Evolutionary conservation across 2,113 vertebrate genomes (phyloP), one percentile per base, ranked within the genome.

Genomic region (Girardinichthys multiradiatus): DNA sequence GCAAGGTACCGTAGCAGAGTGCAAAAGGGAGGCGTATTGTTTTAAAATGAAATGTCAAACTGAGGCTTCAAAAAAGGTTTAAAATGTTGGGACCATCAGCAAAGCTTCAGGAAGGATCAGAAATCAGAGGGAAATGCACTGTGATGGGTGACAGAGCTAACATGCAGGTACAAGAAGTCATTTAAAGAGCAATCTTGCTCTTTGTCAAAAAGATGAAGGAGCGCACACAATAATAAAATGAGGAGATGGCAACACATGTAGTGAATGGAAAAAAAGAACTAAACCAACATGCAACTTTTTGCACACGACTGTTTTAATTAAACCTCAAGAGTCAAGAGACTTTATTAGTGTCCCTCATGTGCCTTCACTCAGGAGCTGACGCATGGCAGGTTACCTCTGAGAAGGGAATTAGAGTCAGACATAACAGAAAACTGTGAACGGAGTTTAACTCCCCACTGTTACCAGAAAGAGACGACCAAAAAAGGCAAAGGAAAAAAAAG

Each of bases 11-110:
- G n/a, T 68, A 82, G 54, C 80, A 1, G 72, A 86, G 87, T 63
- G 21, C 48, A 57, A 77, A 71, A 12, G 57, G 65, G 68, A 61
- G 64, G 70, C 87, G 77, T 89, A 85, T 88, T 64, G 72, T 83
- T 67, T 10, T 85, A 27, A 92, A 91, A 89, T 89, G 70, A 88
- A 90, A 88, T 88, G 88, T 90, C 89, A 87, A 37, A 61, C 60
- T 21, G 28, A n/a, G 66, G 48, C 75, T 60, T 87, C 80, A 81
- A 42, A 77, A 57, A 58, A 71, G 64, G 28, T n/a, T 76, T 37
- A 63, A 59, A 72, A 73, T 65, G 31, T 70, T 21, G 75, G 39
- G 48, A 45, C 64, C 67, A 72, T 73, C 70, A 4, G 58, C 27
- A 12, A 63, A 31, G 67, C 27, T 77, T 13, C 42, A n/a, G 33